Evolutionary conservation across 1,140 invertebrate species (phyloP).

Genomic region (Pseudomyrmex concolor): DNA sequence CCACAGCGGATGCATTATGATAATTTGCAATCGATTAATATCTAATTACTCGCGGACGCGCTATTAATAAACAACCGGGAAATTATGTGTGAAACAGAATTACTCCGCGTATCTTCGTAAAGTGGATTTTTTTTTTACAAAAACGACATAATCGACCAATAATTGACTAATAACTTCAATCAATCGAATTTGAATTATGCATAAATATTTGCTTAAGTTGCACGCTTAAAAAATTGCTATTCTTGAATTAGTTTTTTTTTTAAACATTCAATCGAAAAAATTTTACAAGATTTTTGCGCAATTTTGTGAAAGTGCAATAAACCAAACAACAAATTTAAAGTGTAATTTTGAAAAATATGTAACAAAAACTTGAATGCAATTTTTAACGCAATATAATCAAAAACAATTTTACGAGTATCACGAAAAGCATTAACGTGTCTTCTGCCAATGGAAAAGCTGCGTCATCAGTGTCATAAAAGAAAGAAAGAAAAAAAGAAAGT

Average conservation of each 20-base stretch:
- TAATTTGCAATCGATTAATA: slow-evolving; percentile 60
- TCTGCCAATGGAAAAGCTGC: not conserved
- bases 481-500: not conserved
- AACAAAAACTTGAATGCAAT: not conserved
- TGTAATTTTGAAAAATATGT: not conserved
- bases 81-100: slow-evolving; percentile 34
- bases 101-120: slow-evolving; percentile 22
- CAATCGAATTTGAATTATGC: not conserved
- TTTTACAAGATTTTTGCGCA: not conserved
- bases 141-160: slow-evolving; percentile 18
- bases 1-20: slow-evolving; percentile 41
- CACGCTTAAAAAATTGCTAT: not conserved
- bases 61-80: not conserved
- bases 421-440: slow-evolving; percentile 12
- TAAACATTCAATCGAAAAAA: not conserved
- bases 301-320: not conserved
- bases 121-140: slow-evolving; percentile 23
- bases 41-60: slow-evolving; percentile 36
- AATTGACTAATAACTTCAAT: not conserved
- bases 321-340: no score
- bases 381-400: not conserved
- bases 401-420: not conserved
- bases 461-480: not conserved
- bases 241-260: not conserved
- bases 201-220: no score